Evolutionary conservation across 1,140 invertebrate species (phyloP), one percentile per base, ranked within the genome.

Genomic region (Meteorus sp.): DNA sequence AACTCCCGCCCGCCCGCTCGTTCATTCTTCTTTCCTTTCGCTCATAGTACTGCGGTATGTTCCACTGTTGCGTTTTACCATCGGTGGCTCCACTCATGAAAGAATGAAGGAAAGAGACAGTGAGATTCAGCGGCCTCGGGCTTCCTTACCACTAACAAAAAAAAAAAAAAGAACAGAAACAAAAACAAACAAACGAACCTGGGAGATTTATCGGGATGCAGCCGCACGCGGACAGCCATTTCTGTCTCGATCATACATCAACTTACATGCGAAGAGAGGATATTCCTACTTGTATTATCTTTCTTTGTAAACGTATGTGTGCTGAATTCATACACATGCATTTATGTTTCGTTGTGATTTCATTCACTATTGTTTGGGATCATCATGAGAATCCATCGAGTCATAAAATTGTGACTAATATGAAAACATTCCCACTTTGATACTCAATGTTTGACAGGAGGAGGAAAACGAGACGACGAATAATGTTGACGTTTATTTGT

Each of bases 171-270:
- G n/a, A n/a, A n/a, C n/a, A n/a, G n/a, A n/a, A n/a, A n/a, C n/a
- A n/a, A n/a, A n/a, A n/a, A n/a, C n/a, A n/a, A n/a, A n/a, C n/a
- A n/a, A n/a, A n/a, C n/a, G n/a, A 71, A 69, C 61, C 39, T 37
- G 56, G 35, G 62, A 71, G 70, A 71, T 71, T 71, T 71, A 71
- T 71, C 66, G 67, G 61, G 45, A 66, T 60, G 61, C 51, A 63
- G 60, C 63, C 63, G 62, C 57, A 61, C 66, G 59, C 61, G 60
- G 68, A 69, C 69, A 66, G 56, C 63, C 65, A 69, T 68, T 71
- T 69, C 64, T 69, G 63, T 55, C 65, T 63, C 59, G 63, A 69
- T 64, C 66, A 63, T 67, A 66, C 61, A 67, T 69, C 65, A 67
- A 67, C 48, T 48, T 50, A 59, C 44, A 68, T 61, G 59, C 58